Percentiles rank a stretch among this genome's conserved stretches.
phyloP scores from a whole-genome alignment of 2,797 vertebrate genomes.

The Acanthiza pusilla region DNA sequence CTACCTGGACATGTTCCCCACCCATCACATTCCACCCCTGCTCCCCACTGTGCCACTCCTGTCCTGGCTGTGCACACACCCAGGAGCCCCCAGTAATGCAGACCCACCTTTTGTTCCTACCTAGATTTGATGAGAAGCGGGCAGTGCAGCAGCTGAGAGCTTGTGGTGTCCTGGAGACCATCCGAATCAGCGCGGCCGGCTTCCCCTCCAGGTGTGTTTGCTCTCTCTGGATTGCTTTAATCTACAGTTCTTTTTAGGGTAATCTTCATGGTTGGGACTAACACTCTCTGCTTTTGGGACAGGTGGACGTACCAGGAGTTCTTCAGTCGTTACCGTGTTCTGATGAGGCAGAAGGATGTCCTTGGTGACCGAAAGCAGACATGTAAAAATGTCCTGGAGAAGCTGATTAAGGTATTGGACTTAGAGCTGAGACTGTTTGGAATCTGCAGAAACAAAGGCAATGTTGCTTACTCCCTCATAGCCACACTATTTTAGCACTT shows the following conservation, averaged over 20 bases:
- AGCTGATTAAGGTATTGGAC: conserved; percentile 86
- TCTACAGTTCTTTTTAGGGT: background rate
- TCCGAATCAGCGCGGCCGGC: conserved; percentile 95
- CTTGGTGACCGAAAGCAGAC: conserved; percentile 90
- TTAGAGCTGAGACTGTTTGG: background rate
- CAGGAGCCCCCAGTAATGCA: background rate
- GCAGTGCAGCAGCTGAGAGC: conserved; percentile 97
- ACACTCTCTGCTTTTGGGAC: conserved; percentile 17
- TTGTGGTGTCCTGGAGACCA: conserved; percentile 96
- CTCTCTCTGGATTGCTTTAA: background rate
- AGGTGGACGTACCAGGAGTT: conserved; percentile 99
- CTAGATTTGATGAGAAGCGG: conserved; percentile 94
- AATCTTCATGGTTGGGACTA: background rate
- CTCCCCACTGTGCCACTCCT: background rate
- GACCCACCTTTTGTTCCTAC: background rate
- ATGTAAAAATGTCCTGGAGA: conserved; percentile 94
- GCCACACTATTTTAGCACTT: background rate
- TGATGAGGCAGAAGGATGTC: conserved; percentile 98
- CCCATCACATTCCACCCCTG: background rate
- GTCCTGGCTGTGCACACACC: background rate
- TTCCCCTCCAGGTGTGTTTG: conserved; percentile 90
- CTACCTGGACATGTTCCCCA: background rate
- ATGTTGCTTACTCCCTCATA: rapidly evolving
- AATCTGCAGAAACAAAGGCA: background rate
- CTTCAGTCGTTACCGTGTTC: conserved; percentile 95